These are phyloP conservation scores for Crocidura indochinensis DNA, from an alignment of 2,797 vertebrate species.

Conservation along the genomic window DNA sequence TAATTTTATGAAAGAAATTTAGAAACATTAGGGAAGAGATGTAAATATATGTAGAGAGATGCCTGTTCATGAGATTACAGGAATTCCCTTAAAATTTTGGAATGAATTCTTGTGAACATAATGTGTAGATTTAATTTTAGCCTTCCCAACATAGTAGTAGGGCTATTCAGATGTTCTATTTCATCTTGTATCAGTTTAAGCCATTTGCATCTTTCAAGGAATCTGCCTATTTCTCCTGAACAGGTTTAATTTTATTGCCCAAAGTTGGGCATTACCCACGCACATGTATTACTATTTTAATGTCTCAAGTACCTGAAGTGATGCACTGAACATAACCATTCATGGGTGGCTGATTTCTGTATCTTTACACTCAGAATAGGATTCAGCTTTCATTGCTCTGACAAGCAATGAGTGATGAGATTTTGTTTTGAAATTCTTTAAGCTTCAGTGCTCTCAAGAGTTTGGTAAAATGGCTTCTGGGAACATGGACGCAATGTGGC, in stretches of 20 bases:
- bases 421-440: background rate
- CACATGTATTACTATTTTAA: background rate
- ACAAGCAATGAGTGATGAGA: background rate
- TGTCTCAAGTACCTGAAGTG: background rate
- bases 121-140: background rate
- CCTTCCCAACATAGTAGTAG: background rate
- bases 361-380: background rate
- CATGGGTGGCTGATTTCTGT: background rate
- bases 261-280: background rate
- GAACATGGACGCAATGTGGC: too few species aligned
- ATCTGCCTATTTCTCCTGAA: background rate
- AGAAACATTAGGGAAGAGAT: too few species aligned
- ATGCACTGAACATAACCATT: background rate
- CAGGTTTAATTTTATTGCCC: background rate
- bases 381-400: too few species aligned
- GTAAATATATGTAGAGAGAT: too few species aligned
- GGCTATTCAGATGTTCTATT: background rate
- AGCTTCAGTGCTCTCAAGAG: background rate
- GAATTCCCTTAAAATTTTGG: background rate
- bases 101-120: background rate
- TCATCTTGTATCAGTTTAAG: background rate
- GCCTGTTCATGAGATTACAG: too few species aligned
- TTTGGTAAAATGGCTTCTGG: background rate
- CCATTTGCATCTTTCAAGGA: background rate
- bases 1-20: too few species aligned